Evolutionary conservation across 2,888 invertebrate genomes (phyloP).

Genomic region (Caenorhabditis imperialis): DNA sequence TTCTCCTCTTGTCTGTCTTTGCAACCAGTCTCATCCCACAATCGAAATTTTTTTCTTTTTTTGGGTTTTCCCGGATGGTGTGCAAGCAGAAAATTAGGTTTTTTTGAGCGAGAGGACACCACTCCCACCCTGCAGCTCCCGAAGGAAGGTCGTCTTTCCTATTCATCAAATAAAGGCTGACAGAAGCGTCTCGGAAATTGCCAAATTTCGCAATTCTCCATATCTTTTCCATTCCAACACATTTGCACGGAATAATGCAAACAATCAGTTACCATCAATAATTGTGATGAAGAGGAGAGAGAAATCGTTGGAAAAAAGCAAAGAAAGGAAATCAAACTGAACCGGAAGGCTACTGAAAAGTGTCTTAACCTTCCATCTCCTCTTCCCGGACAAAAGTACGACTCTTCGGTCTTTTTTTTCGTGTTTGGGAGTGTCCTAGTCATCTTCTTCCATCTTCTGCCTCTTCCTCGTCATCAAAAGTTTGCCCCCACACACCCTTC

Average conservation of each 20-base stretch:
- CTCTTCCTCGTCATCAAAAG: conserved; percentile 2
- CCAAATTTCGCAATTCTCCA: conserved; percentile 41
- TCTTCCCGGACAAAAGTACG: not conserved
- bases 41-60: conserved; percentile 21
- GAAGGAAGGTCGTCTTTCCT: conserved; percentile 35
- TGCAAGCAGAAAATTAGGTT: conserved; percentile 50
- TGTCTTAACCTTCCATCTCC: conserved; percentile 6
- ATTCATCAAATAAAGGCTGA: conserved; percentile 48
- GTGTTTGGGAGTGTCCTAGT: conserved; percentile 20
- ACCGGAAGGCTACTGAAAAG: conserved; percentile 11
- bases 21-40: too few species aligned
- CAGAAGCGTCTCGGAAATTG: conserved; percentile 47
- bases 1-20: not conserved
- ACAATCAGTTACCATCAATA: too few species aligned
- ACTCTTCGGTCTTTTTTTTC: not conserved
- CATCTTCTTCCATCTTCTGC: conserved; percentile 1
- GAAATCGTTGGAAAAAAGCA: not conserved
- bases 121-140: conserved; percentile 10
- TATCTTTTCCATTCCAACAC: conserved; percentile 3
- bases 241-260: conserved; percentile 2
- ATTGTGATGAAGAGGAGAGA: too few species aligned
- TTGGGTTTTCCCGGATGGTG: conserved; percentile 35
- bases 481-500: conserved; percentile 6
- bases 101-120: conserved; percentile 38
- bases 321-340: conserved; percentile 19